Evolutionary conservation across 2,888 invertebrate species (phyloP).

Genomic region (Chironomus tentans): DNA sequence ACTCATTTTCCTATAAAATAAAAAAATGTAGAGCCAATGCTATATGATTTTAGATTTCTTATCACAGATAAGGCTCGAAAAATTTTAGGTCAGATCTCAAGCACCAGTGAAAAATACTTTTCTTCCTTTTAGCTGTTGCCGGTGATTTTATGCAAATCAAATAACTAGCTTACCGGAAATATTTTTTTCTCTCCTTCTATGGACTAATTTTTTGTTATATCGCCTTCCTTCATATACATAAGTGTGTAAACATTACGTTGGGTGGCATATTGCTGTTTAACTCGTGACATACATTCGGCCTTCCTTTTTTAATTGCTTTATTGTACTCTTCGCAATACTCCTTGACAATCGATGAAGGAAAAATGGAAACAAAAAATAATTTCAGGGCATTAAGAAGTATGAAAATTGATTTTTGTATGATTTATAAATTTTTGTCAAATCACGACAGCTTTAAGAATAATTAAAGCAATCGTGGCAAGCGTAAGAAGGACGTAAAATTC

Average conservation of each 20-base stretch:
- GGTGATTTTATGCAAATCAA: constrained; percentile 23
- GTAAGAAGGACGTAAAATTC: no score
- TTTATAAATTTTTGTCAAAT: no score
- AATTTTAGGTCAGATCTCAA: background rate
- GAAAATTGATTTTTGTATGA: no score
- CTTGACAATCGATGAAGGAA: constrained; percentile 12
- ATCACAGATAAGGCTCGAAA: background rate
- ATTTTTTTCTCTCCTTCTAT: background rate
- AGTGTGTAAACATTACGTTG: constrained; percentile 5
- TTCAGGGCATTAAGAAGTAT: no score
- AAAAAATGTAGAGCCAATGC: background rate
- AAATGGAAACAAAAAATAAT: background rate
- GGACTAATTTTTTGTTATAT: background rate
- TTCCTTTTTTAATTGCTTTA: background rate
- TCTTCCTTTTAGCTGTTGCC: background rate
- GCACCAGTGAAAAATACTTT: background rate
- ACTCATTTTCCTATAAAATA: background rate
- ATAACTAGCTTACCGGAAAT: constrained; percentile 8
- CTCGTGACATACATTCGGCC: constrained; percentile 18
- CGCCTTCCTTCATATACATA: background rate
- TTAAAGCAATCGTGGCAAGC: no score
- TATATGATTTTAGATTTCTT: background rate
- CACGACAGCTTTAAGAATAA: no score
- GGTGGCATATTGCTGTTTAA: background rate
- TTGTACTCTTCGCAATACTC: background rate